These are phyloP conservation scores for Neomorphus geoffroyi DNA, from an alignment of 2,797 vertebrate genomes.

Conservation along the genomic window DNA sequence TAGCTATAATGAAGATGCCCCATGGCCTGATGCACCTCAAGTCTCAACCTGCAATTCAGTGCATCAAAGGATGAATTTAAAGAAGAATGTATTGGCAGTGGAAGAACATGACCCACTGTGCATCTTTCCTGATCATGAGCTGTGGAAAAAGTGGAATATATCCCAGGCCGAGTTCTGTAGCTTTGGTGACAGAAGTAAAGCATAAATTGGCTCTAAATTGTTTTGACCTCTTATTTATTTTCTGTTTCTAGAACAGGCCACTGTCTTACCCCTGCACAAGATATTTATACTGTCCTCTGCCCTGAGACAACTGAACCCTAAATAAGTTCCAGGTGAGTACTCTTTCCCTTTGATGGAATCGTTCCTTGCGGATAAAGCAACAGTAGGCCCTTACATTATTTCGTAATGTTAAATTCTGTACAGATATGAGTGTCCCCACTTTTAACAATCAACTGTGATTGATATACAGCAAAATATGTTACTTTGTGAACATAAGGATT, in stretches of 20 bases:
- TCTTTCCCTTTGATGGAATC: neutral
- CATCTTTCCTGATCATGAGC: neutral
- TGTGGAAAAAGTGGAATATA: neutral
- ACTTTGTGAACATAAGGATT: neutral
- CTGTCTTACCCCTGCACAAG: neutral
- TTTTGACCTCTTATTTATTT: neutral
- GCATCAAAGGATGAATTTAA: neutral
- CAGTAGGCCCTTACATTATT: neutral
- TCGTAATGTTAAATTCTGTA: neutral
- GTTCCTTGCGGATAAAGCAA: neutral
- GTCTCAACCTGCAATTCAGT: neutral
- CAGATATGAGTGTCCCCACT: neutral
- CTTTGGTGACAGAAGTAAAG: neutral
- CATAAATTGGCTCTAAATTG: neutral
- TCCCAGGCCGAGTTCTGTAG: neutral
- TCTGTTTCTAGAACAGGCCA: neutral
- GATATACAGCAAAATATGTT: neutral
- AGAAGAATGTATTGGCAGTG: neutral
- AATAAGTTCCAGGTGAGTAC: neutral
- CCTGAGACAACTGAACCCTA: neutral
- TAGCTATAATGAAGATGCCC: neutral
- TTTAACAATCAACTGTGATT: neutral
- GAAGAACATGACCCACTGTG: neutral
- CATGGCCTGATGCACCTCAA: neutral
- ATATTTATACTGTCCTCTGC: neutral